Evolutionary conservation across 2,888 invertebrate species (phyloP).

Genomic region (Sesia bembeciformis): DNA sequence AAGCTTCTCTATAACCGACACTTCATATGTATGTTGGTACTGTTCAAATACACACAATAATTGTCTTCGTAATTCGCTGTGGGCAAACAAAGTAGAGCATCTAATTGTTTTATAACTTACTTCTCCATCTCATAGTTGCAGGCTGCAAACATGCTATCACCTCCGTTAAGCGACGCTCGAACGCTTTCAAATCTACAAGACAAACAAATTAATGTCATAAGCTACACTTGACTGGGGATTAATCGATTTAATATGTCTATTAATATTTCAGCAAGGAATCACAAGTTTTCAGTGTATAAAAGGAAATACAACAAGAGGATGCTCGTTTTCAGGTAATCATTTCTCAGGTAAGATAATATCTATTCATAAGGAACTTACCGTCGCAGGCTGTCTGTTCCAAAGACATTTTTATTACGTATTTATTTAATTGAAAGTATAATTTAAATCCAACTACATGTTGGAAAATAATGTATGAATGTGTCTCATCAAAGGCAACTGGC

Average conservation of each 20-base stretch:
- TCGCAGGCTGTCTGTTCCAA: slow-evolving; percentile 94
- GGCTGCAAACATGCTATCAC: slow-evolving; percentile 97
- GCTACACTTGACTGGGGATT: too few species aligned
- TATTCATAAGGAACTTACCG: slow-evolving; percentile 70
- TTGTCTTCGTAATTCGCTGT: background rate
- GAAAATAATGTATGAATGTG: background rate
- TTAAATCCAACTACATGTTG: background rate
- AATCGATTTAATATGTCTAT: too few species aligned
- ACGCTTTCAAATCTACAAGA: slow-evolving; percentile 92
- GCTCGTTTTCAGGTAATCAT: too few species aligned
- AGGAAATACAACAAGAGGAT: too few species aligned
- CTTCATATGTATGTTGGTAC: background rate
- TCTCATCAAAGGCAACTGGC: background rate
- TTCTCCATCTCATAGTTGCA: slow-evolving; percentile 95
- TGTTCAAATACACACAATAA: background rate
- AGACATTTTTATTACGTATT: slow-evolving; percentile 74
- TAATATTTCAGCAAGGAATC: too few species aligned
- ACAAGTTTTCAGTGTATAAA: too few species aligned
- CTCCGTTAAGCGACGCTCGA: slow-evolving; percentile 96
- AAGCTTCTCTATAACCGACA: too few species aligned
- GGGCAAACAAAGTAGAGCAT: too few species aligned
- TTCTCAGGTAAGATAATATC: too few species aligned
- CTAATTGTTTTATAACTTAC: slow-evolving; percentile 69
- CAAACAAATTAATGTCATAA: too few species aligned
- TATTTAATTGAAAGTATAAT: background rate